A percentile compares a stretch with the other conserved stretches of the same genome.
These are phyloP conservation scores for Panthera leo DNA, from an alignment of 2,113 vertebrate genomes.

Conservation along the genomic window DNA sequence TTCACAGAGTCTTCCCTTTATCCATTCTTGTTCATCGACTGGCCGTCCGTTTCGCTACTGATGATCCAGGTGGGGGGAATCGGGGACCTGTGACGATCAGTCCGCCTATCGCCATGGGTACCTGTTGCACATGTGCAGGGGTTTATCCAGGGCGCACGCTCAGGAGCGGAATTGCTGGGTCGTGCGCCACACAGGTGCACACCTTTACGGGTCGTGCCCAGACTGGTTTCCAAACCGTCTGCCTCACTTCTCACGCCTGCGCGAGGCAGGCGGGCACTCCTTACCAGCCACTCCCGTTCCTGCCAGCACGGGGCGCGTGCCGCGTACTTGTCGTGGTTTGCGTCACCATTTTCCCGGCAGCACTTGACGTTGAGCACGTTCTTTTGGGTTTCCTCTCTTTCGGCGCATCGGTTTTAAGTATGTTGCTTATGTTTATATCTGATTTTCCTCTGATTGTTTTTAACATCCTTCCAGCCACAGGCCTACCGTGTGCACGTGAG, in stretches of 20 bases:
- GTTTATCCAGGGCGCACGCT: neutral
- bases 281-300: neutral
- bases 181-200: accelerated
- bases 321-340: accelerated
- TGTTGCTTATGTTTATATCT: neutral
- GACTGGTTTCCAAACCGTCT: neutral
- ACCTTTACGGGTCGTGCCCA: too few relatives aligned
- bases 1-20: neutral
- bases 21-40: too few relatives aligned
- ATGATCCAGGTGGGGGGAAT: neutral
- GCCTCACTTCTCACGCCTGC: accelerated
- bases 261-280: neutral
- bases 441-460: neutral
- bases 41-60: neutral
- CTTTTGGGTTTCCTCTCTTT: neutral
- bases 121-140: neutral
- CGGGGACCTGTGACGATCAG: neutral
- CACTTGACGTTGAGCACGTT: neutral
- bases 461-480: neutral
- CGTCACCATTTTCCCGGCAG: neutral
- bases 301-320: accelerated
- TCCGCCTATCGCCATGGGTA: neutral
- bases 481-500: accelerated
- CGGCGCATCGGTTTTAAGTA: neutral
- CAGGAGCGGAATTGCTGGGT: neutral